These are phyloP conservation scores for Barypeithes pellucidus DNA, from an alignment of 2,888 invertebrate genomes.

Conservation along the genomic window DNA sequence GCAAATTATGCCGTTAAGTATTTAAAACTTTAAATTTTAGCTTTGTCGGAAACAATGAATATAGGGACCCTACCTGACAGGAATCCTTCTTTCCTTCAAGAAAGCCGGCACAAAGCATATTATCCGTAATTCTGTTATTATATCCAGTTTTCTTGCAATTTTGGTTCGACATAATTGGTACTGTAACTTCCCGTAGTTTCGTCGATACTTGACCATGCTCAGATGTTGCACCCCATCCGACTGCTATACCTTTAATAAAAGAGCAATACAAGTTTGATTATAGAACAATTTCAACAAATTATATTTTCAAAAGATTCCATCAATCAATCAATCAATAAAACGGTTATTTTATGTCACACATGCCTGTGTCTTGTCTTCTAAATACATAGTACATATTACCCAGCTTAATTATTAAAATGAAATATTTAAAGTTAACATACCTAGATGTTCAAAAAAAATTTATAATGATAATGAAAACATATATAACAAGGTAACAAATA, in stretches of 20 bases:
- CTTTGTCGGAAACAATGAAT: background rate
- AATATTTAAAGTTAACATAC: no score
- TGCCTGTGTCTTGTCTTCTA: no score
- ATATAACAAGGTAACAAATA: no score
- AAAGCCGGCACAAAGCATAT: constrained; percentile 81
- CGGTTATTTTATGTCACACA: no score
- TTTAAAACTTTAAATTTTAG: no score
- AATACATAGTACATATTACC: no score
- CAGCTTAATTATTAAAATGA: no score
- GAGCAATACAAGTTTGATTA: background rate
- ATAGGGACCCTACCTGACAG: constrained; percentile 75
- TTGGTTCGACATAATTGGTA: constrained; percentile 80
- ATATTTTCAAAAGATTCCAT: no score
- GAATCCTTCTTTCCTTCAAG: constrained; percentile 83
- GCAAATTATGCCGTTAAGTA: background rate
- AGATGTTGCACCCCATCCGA: constrained; percentile 86
- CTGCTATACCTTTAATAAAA: constrained; percentile 73
- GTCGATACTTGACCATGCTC: constrained; percentile 81
- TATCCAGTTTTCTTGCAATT: constrained; percentile 81
- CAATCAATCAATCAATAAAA: no score
- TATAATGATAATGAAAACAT: no score
- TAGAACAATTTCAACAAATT: no score
- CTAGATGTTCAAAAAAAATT: no score
- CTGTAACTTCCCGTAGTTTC: constrained; percentile 82
- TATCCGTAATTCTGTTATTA: constrained; percentile 75